Base-by-base conservation (phyloP, 2,888 invertebrate genomes). In the Ornithoptera priamus region DNA sequence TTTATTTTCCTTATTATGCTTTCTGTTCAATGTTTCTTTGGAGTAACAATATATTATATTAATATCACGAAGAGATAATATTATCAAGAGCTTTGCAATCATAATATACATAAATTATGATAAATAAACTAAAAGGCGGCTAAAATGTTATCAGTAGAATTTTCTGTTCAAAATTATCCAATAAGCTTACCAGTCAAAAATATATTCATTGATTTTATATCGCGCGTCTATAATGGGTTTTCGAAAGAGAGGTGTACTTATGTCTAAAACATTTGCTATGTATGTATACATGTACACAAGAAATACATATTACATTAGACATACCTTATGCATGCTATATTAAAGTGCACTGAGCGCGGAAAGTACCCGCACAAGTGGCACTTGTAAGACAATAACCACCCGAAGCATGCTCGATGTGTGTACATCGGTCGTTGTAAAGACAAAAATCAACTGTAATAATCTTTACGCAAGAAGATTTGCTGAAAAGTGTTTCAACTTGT, bases 321-420 rank as follows among this genome's bases (percentile, higher is more conserved):
- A 36, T 53, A 63, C 53, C 22, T 68, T 20, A 63, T 20, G 22
- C 50, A 20, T 22, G 30, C 24, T 18, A 60, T 39, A 30, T 36
- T 18, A 64, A 50, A 68, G 60, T 64, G 53, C 30, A 56, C 2
- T 17, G 50, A 53, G 63, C 59, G 58, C 58, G 59, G 58, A 68
- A 59, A 63, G 30, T 59, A 50, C 10, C 5, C 42, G 36, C 50
- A 20, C 15, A 62, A 63, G 18, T 46, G 62, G 36, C 17, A 59
- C 68, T 22, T 64, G 57, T 42, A 46, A 18, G 46, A 46, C 57
- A 57, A 46, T 42, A 57, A 30, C 46, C 46, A 12, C 42, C 53
- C 15, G 56, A 56, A 20, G 56, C n/a, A 10, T 56, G 8, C 56
- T 20, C 53, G 53, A 7, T n/a, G 18, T 20, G 15, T n/a, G 0